Conservation (phyloP, 2,888 invertebrate genomes). For the Heliconius ethilla region DNA sequence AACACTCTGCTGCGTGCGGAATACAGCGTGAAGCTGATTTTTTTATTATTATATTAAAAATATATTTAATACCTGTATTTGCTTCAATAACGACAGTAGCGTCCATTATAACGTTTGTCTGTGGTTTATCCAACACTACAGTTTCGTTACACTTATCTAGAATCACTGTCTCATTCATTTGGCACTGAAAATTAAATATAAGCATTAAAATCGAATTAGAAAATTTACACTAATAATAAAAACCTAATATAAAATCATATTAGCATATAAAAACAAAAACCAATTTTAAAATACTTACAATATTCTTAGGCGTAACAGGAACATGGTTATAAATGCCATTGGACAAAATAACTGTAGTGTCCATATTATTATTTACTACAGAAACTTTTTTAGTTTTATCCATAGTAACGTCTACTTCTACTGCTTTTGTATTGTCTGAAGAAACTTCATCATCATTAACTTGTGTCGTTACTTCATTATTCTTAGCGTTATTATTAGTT, state of each 20-base stretch:
- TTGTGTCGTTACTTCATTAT: conserved; percentile 19
- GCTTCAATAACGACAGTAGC: conserved; percentile 68
- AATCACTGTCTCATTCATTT: conserved; percentile 67
- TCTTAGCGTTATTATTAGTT: conserved; percentile 44
- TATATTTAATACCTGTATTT: conserved; percentile 51
- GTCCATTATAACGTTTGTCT: conserved; percentile 54
- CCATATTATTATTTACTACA: conserved; percentile 51
- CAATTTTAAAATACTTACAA: conserved; percentile 54
- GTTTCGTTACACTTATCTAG: conserved; percentile 57
- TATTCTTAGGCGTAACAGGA: conserved; percentile 55
- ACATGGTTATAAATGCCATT: conserved; percentile 63
- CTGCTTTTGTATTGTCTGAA: conserved; percentile 24
- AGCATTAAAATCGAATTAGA: neutral
- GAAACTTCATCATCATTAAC: conserved; percentile 35
- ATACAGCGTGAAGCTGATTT: too few relatives aligned
- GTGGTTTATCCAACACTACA: conserved; percentile 54
- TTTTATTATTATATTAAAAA: neutral
- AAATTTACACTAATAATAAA: too few relatives aligned
- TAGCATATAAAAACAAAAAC: conserved; percentile 2
- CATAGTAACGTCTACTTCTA: conserved; percentile 41
- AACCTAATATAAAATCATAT: too few relatives aligned
- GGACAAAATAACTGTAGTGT: conserved; percentile 62
- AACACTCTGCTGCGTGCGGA: too few relatives aligned
- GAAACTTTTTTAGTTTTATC: conserved; percentile 56
- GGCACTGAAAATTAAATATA: conserved; percentile 51